phyloP scores from a whole-genome alignment of 2,888 invertebrate genomes.

The Gymnocheta viridis region DNA sequence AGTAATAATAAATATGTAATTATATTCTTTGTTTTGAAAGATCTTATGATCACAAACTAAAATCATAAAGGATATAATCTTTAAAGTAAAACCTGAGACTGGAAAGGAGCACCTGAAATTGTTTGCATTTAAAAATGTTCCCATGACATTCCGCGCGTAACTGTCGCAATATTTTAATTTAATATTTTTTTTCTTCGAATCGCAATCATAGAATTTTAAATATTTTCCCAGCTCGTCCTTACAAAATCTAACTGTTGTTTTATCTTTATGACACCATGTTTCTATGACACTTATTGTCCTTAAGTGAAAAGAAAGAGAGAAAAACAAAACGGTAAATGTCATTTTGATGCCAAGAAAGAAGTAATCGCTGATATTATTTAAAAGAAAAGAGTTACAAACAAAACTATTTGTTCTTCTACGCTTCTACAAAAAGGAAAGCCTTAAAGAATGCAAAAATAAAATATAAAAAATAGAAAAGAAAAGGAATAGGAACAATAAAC shows the following conservation, averaged over 20 bases:
- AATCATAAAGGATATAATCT: background rate
- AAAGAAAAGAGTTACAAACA: conserved; percentile 39
- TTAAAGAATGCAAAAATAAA: background rate
- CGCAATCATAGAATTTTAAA: conserved; percentile 42
- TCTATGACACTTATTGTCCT: background rate
- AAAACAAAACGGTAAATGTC: conserved; percentile 60
- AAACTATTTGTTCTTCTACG: conserved; percentile 20
- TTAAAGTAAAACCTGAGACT: background rate
- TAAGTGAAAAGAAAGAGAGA: background rate
- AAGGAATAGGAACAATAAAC: conserved; percentile 11
- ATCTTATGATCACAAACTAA: too few species aligned
- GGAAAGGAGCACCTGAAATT: background rate
- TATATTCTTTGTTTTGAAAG: too few species aligned
- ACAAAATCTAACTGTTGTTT: conserved; percentile 53
- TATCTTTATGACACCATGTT: conserved; percentile 3
- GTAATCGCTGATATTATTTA: background rate
- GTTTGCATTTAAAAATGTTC: background rate
- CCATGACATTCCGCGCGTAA: conserved; percentile 9
- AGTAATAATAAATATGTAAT: too few species aligned
- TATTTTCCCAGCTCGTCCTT: conserved; percentile 37
- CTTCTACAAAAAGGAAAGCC: background rate
- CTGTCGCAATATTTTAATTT: conserved; percentile 1
- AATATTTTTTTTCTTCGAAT: conserved; percentile 7
- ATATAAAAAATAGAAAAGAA: background rate
- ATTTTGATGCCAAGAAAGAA: conserved; percentile 37